phyloP scores from a whole-genome alignment of 2,797 vertebrate genomes.

The Aplochiton taeniatus region DNA sequence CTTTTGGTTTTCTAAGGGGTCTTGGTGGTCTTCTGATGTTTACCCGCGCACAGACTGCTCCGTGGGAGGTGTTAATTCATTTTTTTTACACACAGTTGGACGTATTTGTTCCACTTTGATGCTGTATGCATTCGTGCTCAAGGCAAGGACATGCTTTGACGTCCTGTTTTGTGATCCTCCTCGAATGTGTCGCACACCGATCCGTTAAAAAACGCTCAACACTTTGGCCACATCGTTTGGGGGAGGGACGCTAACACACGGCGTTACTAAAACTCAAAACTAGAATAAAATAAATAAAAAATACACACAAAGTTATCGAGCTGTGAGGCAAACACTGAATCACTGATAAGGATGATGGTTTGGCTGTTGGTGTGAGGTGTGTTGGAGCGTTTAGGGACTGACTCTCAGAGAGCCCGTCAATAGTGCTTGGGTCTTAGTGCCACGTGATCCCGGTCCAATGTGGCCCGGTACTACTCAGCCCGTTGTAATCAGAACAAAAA shows the following conservation, averaged over 20 bases:
- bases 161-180: conserved; percentile 20
- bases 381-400: conserved; percentile 30
- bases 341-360: conserved; percentile 2
- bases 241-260: neutral
- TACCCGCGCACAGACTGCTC: neutral
- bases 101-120: conserved; percentile 19
- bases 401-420: conserved; percentile 24
- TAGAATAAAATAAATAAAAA: too few species aligned
- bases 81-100: conserved; percentile 16
- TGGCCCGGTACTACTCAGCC: conserved; percentile 32
- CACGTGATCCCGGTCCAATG: conserved; percentile 32
- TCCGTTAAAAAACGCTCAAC: neutral
- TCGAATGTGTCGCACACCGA: conserved; percentile 13
- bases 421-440: conserved; percentile 34
- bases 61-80: conserved; percentile 12
- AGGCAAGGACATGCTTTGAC: conserved; percentile 5
- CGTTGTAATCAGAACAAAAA: conserved; percentile 52
- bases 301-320: neutral
- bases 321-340: conserved; percentile 4
- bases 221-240: neutral
- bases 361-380: conserved; percentile 16
- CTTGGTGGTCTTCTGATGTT: conserved; percentile 22
- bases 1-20: conserved; percentile 13
- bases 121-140: conserved; percentile 15
- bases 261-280: too few species aligned